These are phyloP conservation scores for Tenthredo mesomela DNA, from an alignment of 2,888 invertebrate species.

Conservation along the genomic window DNA sequence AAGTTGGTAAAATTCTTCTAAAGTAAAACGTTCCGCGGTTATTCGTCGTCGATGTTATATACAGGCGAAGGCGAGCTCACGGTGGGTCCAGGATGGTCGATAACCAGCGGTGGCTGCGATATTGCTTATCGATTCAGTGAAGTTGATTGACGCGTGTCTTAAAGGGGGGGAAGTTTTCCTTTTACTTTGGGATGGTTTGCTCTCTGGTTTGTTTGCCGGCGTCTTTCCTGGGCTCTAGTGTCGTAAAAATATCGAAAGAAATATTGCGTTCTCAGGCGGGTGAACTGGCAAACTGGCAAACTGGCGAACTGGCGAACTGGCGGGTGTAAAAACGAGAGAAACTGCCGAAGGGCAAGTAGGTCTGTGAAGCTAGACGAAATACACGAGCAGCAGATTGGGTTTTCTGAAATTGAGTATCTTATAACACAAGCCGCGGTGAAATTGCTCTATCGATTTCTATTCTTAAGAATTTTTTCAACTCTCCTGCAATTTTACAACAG, in stretches of 20 bases:
- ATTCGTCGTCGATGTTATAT: not conserved
- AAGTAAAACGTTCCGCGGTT: not conserved
- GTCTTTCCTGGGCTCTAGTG: not conserved
- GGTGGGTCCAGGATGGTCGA: slow-evolving; percentile 59
- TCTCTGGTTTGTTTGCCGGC: slow-evolving; percentile 42
- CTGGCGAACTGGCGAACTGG: not conserved
- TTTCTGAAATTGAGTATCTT: slow-evolving; percentile 42
- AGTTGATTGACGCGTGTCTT: slow-evolving; percentile 47
- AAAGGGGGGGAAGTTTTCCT: slow-evolving; percentile 16
- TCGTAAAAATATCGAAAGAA: slow-evolving; percentile 43
- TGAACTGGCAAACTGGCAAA: not conserved
- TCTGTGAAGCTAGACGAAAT: slow-evolving; percentile 15
- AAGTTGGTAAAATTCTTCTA: not conserved
- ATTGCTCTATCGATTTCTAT: slow-evolving; percentile 35
- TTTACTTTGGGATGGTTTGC: slow-evolving; percentile 19
- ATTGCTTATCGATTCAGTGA: slow-evolving; percentile 67
- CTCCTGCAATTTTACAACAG: not conserved
- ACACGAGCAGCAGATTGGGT: slow-evolving; percentile 41
- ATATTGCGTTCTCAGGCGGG: not conserved
- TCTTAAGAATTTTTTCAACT: slow-evolving; percentile 7
- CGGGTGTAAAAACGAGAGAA: slow-evolving; percentile 38
- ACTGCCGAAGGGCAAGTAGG: slow-evolving; percentile 21
- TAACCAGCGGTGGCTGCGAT: slow-evolving; percentile 62
- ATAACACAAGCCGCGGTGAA: slow-evolving; percentile 11
- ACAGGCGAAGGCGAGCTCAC: slow-evolving; percentile 39